A percentile compares a stretch with the other conserved stretches of the same genome.
Conservation (phyloP, 2,888 invertebrate species). For the Athalia rosae region DNA sequence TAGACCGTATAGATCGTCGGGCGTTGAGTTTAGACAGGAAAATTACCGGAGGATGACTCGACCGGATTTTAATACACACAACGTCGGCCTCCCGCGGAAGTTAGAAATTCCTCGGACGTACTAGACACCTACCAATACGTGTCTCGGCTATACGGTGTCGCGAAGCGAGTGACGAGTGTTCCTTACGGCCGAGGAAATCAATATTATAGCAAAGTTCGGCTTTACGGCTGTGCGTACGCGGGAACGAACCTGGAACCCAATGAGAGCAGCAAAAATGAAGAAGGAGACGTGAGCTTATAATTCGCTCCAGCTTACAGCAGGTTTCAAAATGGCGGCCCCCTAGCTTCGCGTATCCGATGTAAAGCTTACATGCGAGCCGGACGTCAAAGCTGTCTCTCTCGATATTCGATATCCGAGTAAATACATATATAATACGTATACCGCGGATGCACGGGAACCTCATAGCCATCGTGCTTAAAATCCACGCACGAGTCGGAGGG, state of each 20-base stretch:
- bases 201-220: constrained; percentile 7
- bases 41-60: constrained; percentile 42
- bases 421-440: background rate
- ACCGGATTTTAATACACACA: constrained; percentile 36
- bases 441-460: too few relatives aligned
- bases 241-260: too few relatives aligned
- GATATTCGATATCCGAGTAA: background rate
- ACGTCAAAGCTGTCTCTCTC: background rate
- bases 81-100: constrained; percentile 13
- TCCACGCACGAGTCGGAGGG: too few relatives aligned
- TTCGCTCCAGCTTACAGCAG: background rate
- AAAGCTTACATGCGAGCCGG: too few relatives aligned
- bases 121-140: too few relatives aligned
- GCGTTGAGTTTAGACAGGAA: constrained; percentile 38
- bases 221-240: too few relatives aligned
- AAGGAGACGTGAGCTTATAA: too few relatives aligned
- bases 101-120: constrained; percentile 37
- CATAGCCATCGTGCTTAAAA: too few relatives aligned
- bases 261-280: background rate
- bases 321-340: background rate
- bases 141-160: too few relatives aligned
- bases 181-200: constrained; percentile 37
- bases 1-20: constrained; percentile 10
- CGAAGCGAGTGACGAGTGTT: background rate
- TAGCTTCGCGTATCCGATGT: background rate